phyloP scores from a whole-genome alignment of 92 coral and sea anemone genomes.

The Heliopora coerulea region DNA sequence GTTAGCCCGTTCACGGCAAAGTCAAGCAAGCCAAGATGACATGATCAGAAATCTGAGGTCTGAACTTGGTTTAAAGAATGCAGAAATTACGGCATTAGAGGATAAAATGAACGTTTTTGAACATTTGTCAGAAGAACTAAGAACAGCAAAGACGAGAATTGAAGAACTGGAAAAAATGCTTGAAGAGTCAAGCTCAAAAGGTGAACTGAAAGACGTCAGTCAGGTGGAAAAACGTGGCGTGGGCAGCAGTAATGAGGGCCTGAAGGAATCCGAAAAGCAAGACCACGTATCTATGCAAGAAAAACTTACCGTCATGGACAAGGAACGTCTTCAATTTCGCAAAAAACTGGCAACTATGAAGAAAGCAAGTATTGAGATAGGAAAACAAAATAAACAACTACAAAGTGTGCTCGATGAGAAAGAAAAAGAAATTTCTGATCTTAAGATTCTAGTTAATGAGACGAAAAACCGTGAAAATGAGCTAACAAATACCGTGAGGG shows the following conservation, averaged over 20 bases:
- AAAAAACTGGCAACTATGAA: constrained; percentile 36
- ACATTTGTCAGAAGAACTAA: constrained; percentile 4
- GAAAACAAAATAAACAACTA: constrained; percentile 34
- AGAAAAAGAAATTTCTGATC: constrained; percentile 1
- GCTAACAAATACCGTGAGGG: constrained; percentile 61
- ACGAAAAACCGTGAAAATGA: constrained; percentile 70
- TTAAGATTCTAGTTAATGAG: constrained; percentile 47
- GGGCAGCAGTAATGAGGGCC: neutral
- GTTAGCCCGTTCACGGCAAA: constrained; percentile 13
- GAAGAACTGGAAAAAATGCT: constrained; percentile 5
- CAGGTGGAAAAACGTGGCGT: neutral
- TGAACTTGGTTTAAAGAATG: neutral
- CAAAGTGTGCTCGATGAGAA: constrained; percentile 17
- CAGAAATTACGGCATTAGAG: neutral
- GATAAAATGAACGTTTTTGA: neutral
- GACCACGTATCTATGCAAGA: constrained; percentile 11
- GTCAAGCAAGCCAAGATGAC: neutral
- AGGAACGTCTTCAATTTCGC: constrained; percentile 24
- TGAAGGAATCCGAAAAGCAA: neutral
- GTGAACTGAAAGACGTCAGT: neutral
- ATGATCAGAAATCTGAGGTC: neutral
- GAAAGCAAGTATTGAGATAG: constrained; percentile 36
- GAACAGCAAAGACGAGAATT: neutral
- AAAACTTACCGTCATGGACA: constrained; percentile 28
- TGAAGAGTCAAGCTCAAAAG: neutral